These are phyloP conservation scores for Clavelina lepadiformis DNA, from an alignment of 23 tunicate species.

Conservation along the genomic window DNA sequence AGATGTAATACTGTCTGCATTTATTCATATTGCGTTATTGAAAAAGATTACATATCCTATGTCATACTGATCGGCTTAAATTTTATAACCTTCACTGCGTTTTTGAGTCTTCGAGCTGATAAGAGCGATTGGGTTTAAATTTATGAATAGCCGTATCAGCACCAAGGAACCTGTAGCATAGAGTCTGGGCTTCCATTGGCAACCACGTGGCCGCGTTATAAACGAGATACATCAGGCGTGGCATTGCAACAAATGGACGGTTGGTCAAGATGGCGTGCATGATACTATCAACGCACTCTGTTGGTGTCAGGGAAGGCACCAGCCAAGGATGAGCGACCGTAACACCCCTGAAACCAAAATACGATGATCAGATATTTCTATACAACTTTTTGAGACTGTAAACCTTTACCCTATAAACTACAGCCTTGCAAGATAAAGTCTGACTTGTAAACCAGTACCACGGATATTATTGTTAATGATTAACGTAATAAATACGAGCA, in stretches of 20 bases:
- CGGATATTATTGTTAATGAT: not conserved
- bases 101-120: constrained; percentile 31
- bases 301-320: constrained; percentile 30
- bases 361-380: too few relatives aligned
- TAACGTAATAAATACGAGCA: not conserved
- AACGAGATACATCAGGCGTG: constrained; percentile 50
- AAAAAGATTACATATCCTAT: too few relatives aligned
- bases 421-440: too few relatives aligned
- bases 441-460: not conserved
- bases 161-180: constrained; percentile 25
- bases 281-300: constrained; percentile 54
- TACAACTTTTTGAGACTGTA: too few relatives aligned
- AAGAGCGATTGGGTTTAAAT: constrained; percentile 50
- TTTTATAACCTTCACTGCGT: too few relatives aligned
- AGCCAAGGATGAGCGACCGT: constrained; percentile 9
- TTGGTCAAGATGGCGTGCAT: constrained; percentile 74
- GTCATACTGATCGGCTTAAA: too few relatives aligned
- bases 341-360: constrained; percentile 48
- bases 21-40: too few relatives aligned
- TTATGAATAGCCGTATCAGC: constrained; percentile 27
- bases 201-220: constrained; percentile 31
- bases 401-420: too few relatives aligned
- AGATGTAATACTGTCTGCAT: too few relatives aligned
- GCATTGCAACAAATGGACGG: constrained; percentile 45
- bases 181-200: constrained; percentile 26